These are phyloP conservation scores for Phaethornis superciliosus DNA, from an alignment of 2,113 vertebrate genomes.

Conservation along the genomic window DNA sequence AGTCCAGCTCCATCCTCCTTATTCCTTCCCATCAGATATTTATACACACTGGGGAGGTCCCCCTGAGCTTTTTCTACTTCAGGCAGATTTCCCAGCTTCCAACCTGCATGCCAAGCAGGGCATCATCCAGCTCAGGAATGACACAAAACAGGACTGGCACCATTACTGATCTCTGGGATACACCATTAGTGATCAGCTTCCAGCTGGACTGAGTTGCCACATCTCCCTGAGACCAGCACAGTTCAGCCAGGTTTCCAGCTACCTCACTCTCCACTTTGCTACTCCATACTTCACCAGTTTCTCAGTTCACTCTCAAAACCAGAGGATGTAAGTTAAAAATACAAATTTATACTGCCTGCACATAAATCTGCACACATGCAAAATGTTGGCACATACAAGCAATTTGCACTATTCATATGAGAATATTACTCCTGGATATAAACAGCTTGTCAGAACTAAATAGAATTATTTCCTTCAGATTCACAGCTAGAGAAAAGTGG, in stretches of 20 bases:
- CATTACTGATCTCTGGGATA: not conserved
- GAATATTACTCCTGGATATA: not conserved
- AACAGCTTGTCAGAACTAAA: not conserved
- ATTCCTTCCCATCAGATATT: not conserved
- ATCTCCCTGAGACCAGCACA: not conserved
- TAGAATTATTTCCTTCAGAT: not conserved
- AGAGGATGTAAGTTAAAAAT: not conserved
- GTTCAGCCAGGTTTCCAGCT: not conserved
- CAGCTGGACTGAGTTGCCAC: not conserved
- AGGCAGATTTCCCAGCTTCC: not conserved
- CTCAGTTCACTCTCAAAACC: not conserved
- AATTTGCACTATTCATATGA: not conserved
- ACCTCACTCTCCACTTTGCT: not conserved
- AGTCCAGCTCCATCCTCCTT: not conserved
- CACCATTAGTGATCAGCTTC: not conserved
- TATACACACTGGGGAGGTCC: no score
- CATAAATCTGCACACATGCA: not conserved
- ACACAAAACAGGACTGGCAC: fast-evolving
- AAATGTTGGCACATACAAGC: not conserved
- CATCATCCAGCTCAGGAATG: not conserved
- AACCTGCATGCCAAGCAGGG: not conserved
- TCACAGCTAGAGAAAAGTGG: not conserved
- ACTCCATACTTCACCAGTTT: not conserved
- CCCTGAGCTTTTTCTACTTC: not conserved
- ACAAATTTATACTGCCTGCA: no score